phyloP scores from a whole-genome alignment of 2,113 vertebrate genomes.

The Gobiocypris rarus region DNA sequence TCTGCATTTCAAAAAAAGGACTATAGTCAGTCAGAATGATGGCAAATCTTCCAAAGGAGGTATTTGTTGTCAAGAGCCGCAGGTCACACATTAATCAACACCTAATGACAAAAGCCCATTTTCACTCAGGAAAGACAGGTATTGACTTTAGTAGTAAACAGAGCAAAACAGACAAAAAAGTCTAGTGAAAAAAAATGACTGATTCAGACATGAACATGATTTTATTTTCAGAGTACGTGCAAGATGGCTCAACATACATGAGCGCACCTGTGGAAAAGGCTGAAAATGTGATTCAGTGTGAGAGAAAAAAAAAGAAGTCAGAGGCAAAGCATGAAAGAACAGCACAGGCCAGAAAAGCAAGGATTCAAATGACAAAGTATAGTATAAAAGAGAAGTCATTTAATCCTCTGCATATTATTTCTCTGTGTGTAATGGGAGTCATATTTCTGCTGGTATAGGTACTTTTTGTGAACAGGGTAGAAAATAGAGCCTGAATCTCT shows the following conservation, averaged over 20 bases:
- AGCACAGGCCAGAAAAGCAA: not conserved
- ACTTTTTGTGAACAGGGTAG: not conserved
- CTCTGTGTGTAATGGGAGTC: conserved; percentile 70
- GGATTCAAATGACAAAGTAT: not conserved
- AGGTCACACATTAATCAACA: conserved; percentile 22
- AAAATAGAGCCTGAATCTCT: not conserved
- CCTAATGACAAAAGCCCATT: not conserved
- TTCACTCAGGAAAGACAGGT: not conserved
- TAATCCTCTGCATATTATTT: conserved; percentile 18
- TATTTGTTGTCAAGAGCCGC: not conserved
- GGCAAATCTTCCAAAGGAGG: not conserved
- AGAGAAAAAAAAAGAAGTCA: not conserved
- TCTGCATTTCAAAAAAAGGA: not conserved
- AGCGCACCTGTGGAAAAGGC: not conserved
- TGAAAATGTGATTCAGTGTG: not conserved
- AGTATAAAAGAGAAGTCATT: not conserved
- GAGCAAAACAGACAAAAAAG: not conserved
- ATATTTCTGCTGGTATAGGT: conserved; percentile 54
- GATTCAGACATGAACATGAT: not conserved
- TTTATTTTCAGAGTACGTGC: not conserved
- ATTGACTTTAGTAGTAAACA: not conserved
- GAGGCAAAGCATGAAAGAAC: conserved; percentile 26
- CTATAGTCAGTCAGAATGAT: not conserved
- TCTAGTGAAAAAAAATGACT: not conserved
- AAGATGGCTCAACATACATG: not conserved